Evolutionary conservation across 2,888 invertebrate species (phyloP), one percentile per base, ranked within the genome.

Genomic region (Melinaea menophilus): DNA sequence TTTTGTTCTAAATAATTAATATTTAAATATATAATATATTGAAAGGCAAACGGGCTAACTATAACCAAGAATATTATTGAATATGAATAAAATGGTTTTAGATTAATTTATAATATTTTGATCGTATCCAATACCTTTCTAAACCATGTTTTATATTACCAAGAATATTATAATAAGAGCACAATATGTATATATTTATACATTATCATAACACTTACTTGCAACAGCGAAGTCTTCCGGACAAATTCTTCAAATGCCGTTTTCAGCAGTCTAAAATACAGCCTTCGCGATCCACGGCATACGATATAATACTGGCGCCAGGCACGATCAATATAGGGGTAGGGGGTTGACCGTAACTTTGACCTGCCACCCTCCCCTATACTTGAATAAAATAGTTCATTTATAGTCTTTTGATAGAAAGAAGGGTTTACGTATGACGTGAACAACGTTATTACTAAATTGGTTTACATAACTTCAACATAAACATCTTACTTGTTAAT

Each of bases 271-370:
- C 47, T 51, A 61, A 62, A 67, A 70, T 62, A 70, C 68, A 46
- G 56, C 62, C 51, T 51, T 58, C 31, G 55, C 46, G 48, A 64
- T 65, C 67, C 70, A 73, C 68, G 69, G 60, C 62, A 61, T 65
- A 72, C 74, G 72, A 62, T 75, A 75, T 79, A 79, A 74, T 70
- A 71, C 72, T 74, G 78, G 78, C 78, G 77, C 75, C 78, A 73
- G 68, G 66, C 65, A 31, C 78, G 81, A 85, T 86, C 86, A 74
- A 86, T 86, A 85, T 59, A 67, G 79, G 81, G 56, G 58, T 76
- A 77, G 75, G 64, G 70, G 73, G 64, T 60, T 62, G 63, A 67
- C 68, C 66, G 64, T 33, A 37, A 22, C 57, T 34, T 45, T 51
- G 66, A 68, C 54, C 69, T 56, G 37, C 69, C 67, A 48, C 64